These are phyloP conservation scores for Bombus fervidus DNA, from an alignment of 1,140 invertebrate species.

Conservation along the genomic window DNA sequence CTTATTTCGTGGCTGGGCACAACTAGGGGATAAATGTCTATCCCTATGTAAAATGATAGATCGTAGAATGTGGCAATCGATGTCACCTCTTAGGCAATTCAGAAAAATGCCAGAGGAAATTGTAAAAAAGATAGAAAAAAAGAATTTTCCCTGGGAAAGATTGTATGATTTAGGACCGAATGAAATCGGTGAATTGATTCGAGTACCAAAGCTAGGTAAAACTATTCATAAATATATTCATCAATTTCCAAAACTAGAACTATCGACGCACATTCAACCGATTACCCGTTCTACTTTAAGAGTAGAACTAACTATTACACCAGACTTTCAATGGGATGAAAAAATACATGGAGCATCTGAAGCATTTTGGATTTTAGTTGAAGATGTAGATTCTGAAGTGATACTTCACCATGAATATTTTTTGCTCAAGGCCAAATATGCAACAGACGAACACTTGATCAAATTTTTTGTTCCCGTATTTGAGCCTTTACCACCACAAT, in stretches of 20 bases:
- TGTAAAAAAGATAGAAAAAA: slow-evolving; percentile 99
- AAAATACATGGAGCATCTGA: slow-evolving; percentile 97
- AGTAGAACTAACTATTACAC: slow-evolving; percentile 98
- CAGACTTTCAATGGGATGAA: slow-evolving; percentile 99
- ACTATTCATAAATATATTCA: slow-evolving; percentile 99
- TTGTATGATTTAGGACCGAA: slow-evolving; percentile 98
- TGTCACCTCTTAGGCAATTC: slow-evolving; percentile 99
- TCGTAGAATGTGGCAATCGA: slow-evolving; percentile 99
- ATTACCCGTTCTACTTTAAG: slow-evolving; percentile 97
- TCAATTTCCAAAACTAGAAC: slow-evolving; percentile 97
- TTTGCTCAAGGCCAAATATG: slow-evolving; percentile 97
- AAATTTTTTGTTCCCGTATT: slow-evolving; percentile 99
- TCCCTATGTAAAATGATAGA: slow-evolving; percentile 99
- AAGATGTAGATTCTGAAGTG: slow-evolving; percentile 98
- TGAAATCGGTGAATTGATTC: slow-evolving; percentile 98
- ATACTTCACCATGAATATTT: slow-evolving; percentile 99
- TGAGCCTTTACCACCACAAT: slow-evolving; percentile 98
- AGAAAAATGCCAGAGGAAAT: slow-evolving; percentile 99
- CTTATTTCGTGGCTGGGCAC: slow-evolving; percentile 96
- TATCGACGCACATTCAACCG: slow-evolving; percentile 98
- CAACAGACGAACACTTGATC: slow-evolving; percentile 96
- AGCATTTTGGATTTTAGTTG: slow-evolving; percentile 99
- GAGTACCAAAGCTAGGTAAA: slow-evolving; percentile 98
- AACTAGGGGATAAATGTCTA: slow-evolving; percentile 97
- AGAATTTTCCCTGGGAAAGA: slow-evolving; percentile 96